Base-by-base conservation (phyloP, 1,140 invertebrate species). In the Capitella teleta region DNA sequence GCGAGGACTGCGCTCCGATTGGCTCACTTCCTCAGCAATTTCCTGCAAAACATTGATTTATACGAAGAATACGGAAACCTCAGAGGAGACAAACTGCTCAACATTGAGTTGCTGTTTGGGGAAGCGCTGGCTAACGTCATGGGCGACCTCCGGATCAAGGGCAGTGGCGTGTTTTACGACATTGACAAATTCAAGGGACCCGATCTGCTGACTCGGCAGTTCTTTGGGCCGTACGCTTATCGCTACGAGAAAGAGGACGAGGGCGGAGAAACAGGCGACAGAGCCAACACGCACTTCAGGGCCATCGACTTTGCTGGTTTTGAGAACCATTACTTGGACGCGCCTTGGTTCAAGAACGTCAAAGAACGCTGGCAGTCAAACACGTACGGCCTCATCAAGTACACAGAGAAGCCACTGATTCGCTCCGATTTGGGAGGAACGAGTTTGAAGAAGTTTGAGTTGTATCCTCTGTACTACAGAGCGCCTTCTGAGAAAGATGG, bases 21-120 rank as follows among this genome's bases (percentile, higher is more conserved):
- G 45, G 86, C 93, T 0, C 95, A 98, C 68, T 97, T 97, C 64
- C 84, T 95, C 43, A 91, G 87, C 64, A 84, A 85, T 16, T 96
- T 94, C 68, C 70, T 94, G 52, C 92, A 96, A 78, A 79, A 92
- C 41, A 86, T 89, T 10, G 87, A 97, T 75, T 86, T 89, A 0
- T 82, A 85, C 62, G 92, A 97, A 75, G 84, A 93, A 25, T 97
- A 93, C 75, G 93, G 74, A 28, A 68, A 90, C 5, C 74, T 97
- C 12, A 30, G 53, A 23, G 53, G 53, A 3, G 53, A 54, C 28
- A 26, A 34, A 8, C 41, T 46, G 16, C 34, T 54, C 12, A 54
- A 54, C 26, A 36, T 45, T 10, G 53, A 54, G 47, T 67, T 72
- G 48, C 56, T 74, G 10, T 70, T 70, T 57, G 68, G 61, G n/a